Conservation (phyloP, 2,797 vertebrate genomes). For the Chromobotia macracanthus region DNA sequence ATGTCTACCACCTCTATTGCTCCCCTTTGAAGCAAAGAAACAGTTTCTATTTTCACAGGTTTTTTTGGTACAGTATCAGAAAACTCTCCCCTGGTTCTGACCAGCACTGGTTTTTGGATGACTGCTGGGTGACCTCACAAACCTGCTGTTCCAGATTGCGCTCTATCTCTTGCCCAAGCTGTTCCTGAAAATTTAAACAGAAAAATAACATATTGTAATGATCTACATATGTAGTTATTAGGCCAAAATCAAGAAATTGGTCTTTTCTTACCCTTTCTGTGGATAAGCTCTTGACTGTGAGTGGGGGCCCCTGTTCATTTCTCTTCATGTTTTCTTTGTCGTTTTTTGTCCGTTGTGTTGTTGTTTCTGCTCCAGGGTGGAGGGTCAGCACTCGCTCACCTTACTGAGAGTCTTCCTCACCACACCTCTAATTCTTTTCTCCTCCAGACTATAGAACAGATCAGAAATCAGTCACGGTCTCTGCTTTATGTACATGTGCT, state of each 20-base stretch:
- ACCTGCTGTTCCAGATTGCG: constrained; percentile 72
- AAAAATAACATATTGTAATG: neutral
- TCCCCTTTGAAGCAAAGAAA: neutral
- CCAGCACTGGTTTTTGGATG: constrained; percentile 19
- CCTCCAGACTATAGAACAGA: constrained; percentile 74
- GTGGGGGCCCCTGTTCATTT: constrained; percentile 46
- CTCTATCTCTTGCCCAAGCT: constrained; percentile 80
- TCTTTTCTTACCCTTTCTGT: constrained; percentile 58
- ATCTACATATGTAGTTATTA: neutral
- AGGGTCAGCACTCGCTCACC: constrained; percentile 77
- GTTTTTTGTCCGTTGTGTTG: constrained; percentile 68
- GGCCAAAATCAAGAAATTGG: neutral
- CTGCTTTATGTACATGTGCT: neutral
- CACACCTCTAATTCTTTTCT: constrained; percentile 68
- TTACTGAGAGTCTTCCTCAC: constrained; percentile 59
- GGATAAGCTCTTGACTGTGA: constrained; percentile 47
- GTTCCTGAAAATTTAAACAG: constrained; percentile 42
- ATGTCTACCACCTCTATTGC: no score
- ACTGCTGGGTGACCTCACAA: constrained; percentile 46
- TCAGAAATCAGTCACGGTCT: neutral
- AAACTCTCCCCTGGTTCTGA: constrained; percentile 6
- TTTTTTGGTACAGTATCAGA: neutral
- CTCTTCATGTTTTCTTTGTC: constrained; percentile 60
- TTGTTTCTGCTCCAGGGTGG: constrained; percentile 77
- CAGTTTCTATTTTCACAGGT: neutral